Percentiles rank a stretch among this genome's conserved stretches.
phyloP scores from a whole-genome alignment of 2,888 invertebrate genomes.

The Phania funesta region DNA sequence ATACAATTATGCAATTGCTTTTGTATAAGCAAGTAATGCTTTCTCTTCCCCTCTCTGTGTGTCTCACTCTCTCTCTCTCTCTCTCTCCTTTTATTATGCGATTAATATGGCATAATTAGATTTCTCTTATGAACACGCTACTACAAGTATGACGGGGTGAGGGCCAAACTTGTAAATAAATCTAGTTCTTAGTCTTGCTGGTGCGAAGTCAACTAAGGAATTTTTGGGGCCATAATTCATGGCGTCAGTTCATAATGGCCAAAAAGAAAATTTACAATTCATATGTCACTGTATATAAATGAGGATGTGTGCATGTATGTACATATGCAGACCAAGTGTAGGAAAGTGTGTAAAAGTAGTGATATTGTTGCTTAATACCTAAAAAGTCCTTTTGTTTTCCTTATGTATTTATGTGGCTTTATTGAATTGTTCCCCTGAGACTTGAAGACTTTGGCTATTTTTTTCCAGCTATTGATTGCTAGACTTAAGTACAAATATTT shows the following conservation, averaged over 20 bases:
- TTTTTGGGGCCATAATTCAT: slow-evolving; percentile 44
- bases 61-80: not conserved
- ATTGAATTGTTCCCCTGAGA: slow-evolving; percentile 61
- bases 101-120: slow-evolving; percentile 67
- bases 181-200: slow-evolving; percentile 12
- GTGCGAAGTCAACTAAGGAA: not conserved
- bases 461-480: slow-evolving; percentile 50
- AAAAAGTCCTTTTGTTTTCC: slow-evolving; percentile 54
- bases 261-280: slow-evolving; percentile 60
- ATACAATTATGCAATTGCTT: slow-evolving; percentile 52
- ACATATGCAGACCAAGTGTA: too few relatives aligned
- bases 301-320: not conserved
- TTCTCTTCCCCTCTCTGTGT: not conserved
- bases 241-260: slow-evolving; percentile 23
- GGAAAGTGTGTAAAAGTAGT: slow-evolving; percentile 19
- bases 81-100: slow-evolving; percentile 23
- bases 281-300: slow-evolving; percentile 19
- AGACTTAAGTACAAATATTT: slow-evolving; percentile 42
- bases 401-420: slow-evolving; percentile 45
- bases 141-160: not conserved
- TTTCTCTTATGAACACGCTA: slow-evolving; percentile 32
- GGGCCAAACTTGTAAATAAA: slow-evolving; percentile 52
- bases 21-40: not conserved
- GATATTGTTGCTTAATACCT: slow-evolving; percentile 33
- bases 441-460: slow-evolving; percentile 1